Evolutionary conservation across 2,888 invertebrate genomes (phyloP).

Genomic region (Acrobeloides nanus): DNA sequence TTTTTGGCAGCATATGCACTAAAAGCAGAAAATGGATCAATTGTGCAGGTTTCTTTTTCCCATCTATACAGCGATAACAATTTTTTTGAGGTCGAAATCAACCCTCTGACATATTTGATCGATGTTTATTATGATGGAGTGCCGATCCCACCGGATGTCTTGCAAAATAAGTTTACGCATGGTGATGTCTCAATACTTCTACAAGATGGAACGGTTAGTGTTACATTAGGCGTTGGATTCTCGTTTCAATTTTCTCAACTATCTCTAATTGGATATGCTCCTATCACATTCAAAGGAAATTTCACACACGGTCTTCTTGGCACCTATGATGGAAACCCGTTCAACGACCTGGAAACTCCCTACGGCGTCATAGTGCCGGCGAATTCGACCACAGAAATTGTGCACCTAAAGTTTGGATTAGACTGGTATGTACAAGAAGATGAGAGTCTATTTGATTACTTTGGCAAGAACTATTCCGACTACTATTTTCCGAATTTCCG

Average conservation of each 20-base stretch:
- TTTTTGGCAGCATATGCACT: conserved; percentile 1
- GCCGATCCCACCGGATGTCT: background rate
- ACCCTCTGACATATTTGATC: background rate
- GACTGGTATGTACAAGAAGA: background rate
- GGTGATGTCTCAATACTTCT: background rate
- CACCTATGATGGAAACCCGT: background rate
- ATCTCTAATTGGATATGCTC: background rate
- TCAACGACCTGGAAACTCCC: conserved; percentile 1
- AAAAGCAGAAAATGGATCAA: conserved; percentile 2
- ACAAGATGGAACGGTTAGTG: background rate
- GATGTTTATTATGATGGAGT: conserved; percentile 1
- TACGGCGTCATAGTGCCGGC: background rate
- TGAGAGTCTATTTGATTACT: background rate
- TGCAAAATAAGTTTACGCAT: background rate
- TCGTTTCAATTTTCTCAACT: conserved; percentile 2
- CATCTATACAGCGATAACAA: no score
- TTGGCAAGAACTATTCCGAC: background rate
- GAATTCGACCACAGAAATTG: background rate
- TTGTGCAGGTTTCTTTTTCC: background rate
- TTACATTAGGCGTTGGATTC: background rate
- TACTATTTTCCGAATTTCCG: conserved; percentile 1
- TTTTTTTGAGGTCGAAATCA: no score
- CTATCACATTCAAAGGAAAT: background rate
- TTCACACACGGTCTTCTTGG: background rate
- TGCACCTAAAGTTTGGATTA: background rate